Percentiles rank a stretch among this genome's conserved stretches.
Evolutionary conservation across 1,140 invertebrate species (phyloP).

Genomic region (Pseudobourletiella spinata): DNA sequence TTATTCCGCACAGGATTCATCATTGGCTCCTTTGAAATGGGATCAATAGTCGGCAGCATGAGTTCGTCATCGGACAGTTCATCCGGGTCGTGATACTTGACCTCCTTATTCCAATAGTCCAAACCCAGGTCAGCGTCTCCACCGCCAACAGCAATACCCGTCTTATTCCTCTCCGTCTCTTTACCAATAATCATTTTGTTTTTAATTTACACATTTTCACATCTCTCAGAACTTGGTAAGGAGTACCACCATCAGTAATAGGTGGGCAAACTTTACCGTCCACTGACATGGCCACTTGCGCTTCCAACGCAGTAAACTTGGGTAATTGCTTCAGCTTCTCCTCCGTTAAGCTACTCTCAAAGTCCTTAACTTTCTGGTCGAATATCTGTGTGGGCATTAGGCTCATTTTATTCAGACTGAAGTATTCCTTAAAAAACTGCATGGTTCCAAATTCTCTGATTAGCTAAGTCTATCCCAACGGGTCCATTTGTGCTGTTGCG

Average conservation of each 20-base stretch:
- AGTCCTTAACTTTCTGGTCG: neutral
- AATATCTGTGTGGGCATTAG: neutral
- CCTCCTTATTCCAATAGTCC: neutral
- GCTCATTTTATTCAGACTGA: neutral
- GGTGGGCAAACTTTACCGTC: neutral
- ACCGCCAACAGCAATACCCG: neutral
- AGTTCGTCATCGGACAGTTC: constrained; percentile 14
- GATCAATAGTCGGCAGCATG: constrained; percentile 23
- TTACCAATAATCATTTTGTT: too few species aligned
- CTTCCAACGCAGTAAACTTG: constrained; percentile 13
- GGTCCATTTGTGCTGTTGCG: too few species aligned
- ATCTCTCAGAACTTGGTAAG: neutral
- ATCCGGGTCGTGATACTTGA: constrained; percentile 2
- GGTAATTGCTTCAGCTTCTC: constrained; percentile 2
- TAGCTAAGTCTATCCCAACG: too few species aligned
- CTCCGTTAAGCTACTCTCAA: constrained; percentile 15
- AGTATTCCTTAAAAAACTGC: neutral
- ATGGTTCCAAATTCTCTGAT: too few species aligned
- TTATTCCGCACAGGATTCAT: constrained; percentile 15
- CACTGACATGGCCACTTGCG: constrained; percentile 8
- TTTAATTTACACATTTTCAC: too few species aligned
- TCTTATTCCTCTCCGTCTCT: neutral
- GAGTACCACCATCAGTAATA: neutral
- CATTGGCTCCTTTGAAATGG: constrained; percentile 24
- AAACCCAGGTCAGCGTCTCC: neutral